These are phyloP conservation scores for Batillaria attramentaria DNA, from an alignment of 1,140 invertebrate genomes.

Conservation along the genomic window DNA sequence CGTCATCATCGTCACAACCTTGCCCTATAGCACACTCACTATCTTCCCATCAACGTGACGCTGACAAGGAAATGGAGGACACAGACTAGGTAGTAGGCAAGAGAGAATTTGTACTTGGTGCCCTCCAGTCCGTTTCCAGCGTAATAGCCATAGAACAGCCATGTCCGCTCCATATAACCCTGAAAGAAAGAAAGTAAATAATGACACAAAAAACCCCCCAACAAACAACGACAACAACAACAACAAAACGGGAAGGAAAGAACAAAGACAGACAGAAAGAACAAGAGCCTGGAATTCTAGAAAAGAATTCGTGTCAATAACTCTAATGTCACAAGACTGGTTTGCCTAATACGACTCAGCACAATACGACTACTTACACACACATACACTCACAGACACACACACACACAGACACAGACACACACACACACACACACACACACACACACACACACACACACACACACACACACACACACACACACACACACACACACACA, in stretches of 20 bases:
- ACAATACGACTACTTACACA: not conserved
- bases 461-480: constrained; percentile 9
- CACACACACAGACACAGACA: not conserved
- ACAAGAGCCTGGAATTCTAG: too few relatives aligned
- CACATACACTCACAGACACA: not conserved
- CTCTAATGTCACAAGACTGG: too few relatives aligned
- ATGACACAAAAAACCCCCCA: too few relatives aligned
- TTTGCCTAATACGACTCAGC: too few relatives aligned
- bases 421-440: constrained; percentile 4
- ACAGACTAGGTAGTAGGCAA: constrained; percentile 81
- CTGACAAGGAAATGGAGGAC: constrained; percentile 78
- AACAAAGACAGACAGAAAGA: too few relatives aligned
- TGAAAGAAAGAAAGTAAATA: too few relatives aligned
- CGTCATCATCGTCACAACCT: too few relatives aligned
- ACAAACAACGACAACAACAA: too few relatives aligned
- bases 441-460: constrained; percentile 8
- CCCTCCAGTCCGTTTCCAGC: constrained; percentile 39
- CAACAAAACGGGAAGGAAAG: too few relatives aligned
- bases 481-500: constrained; percentile 16
- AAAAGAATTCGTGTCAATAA: too few relatives aligned
- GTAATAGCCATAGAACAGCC: constrained; percentile 87
- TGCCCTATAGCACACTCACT: too few relatives aligned
- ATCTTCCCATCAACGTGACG: constrained; percentile 77
- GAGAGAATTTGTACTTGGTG: constrained; percentile 80
- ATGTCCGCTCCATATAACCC: constrained; percentile 83